Conservation (phyloP, 2,888 invertebrate species). For the Priocnemis perturbator region DNA sequence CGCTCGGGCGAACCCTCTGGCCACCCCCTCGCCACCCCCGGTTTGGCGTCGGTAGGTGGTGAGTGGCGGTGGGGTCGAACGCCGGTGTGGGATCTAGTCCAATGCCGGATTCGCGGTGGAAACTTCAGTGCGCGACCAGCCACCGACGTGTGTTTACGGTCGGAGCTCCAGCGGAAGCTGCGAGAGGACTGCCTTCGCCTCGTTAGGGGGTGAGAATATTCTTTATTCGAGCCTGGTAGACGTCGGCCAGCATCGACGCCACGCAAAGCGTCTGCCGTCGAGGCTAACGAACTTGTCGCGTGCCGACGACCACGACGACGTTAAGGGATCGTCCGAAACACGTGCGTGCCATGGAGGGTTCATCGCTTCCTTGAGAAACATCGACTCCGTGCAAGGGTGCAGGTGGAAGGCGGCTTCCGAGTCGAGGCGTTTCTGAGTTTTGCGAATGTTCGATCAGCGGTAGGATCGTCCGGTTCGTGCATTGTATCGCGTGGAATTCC, state of each 20-base stretch:
- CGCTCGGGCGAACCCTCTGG: background rate
- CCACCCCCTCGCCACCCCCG: constrained; percentile 11
- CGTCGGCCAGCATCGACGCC: background rate
- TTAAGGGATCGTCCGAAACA: too few species aligned
- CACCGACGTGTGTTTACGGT: constrained; percentile 68
- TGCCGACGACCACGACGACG: too few species aligned
- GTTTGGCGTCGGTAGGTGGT: constrained; percentile 41
- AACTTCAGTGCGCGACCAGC: constrained; percentile 74
- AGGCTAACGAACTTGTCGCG: too few species aligned
- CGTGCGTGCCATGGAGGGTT: too few species aligned
- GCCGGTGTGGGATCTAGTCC: constrained; percentile 40
- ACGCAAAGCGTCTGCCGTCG: constrained; percentile 12
- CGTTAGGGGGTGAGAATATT: constrained; percentile 44
- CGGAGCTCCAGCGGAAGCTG: constrained; percentile 64
- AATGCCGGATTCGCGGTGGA: constrained; percentile 65
- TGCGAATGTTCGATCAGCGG: too few species aligned
- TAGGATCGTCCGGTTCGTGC: too few species aligned
- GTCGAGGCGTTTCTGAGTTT: too few species aligned
- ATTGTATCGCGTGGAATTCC: too few species aligned
- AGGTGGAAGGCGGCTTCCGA: too few species aligned
- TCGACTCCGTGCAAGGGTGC: too few species aligned
- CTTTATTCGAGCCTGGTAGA: constrained; percentile 15
- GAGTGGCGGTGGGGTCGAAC: constrained; percentile 35
- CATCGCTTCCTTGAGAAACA: too few species aligned
- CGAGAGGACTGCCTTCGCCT: constrained; percentile 52